Evolutionary conservation across 2,888 invertebrate genomes (phyloP), one percentile per base, ranked within the genome.

Genomic region (Eudemis profundana): DNA sequence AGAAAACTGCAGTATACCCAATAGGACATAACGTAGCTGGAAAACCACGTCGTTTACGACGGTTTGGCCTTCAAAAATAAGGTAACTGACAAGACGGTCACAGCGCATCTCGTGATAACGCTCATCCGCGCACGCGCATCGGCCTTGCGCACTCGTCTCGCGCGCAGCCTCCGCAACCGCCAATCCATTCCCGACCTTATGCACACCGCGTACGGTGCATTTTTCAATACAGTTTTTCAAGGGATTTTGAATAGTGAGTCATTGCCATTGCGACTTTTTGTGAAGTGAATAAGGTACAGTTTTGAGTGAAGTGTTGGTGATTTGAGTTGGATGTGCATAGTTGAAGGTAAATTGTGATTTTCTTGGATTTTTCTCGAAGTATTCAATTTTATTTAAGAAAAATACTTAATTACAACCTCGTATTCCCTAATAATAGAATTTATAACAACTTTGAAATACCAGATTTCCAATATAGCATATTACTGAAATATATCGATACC

Each of bases 61-160:
- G n/a, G 21, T 46, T 21, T 33, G 0, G 0, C 8, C 10, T 12
- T 46, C 21, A 4, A 46, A 46, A 10, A n/a, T 12, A 27, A 44
- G 56, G 44, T 19, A 42, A 44, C 40, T 54, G 54, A 40, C 42
- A 56, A 56, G 56, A 54, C 56, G n/a, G 33, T 33, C 33, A 33
- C 33, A 33, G 10, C 51, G 42, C 21, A 78, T 73, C 81, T 85
- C 81, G 80, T 86, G 90, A 89, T 90, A 90, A 87, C 82, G 86
- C 78, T 76, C 81, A 85, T 85, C 86, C 75, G 83, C 88, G 85
- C 84, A 56, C 68, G 87, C 86, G 88, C 89, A 78, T 69, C 82
- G 80, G 74, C 75, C 76, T 77, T 77, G 85, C 77, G 84, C 87
- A 82, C 86, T 76, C 88, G 86, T 79, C 82, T 83, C 76, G 68